phyloP scores from a whole-genome alignment of 53 echinoderm and acorn worm species.

The Arbacia lixula region DNA sequence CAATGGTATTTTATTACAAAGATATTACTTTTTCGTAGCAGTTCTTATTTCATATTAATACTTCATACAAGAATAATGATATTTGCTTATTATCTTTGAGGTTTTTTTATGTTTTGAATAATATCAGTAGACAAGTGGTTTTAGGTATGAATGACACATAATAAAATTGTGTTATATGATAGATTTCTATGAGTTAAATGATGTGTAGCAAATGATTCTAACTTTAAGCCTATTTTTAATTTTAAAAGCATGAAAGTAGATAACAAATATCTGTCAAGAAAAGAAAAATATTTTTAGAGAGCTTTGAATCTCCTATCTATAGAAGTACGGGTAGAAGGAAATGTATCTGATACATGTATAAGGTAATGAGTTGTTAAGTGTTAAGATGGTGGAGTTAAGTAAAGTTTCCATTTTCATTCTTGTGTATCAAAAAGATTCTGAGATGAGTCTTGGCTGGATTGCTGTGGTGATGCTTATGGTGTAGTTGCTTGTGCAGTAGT shows the following conservation, averaged over 20 bases:
- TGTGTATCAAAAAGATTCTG: constrained; percentile 30
- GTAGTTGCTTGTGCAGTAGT: constrained; percentile 40
- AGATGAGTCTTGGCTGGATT: constrained; percentile 34
- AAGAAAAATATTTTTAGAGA: constrained; percentile 13
- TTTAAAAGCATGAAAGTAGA: constrained; percentile 13
- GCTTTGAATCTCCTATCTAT: constrained; percentile 4
- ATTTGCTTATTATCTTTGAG: constrained; percentile 18
- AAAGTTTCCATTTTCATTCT: constrained; percentile 31
- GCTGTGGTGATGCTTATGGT: constrained; percentile 26
- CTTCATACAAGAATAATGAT: constrained; percentile 13
- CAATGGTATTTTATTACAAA: constrained; percentile 14
- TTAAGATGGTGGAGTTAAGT: constrained; percentile 1
- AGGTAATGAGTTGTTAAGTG: constrained; percentile 6
- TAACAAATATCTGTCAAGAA: constrained; percentile 19
- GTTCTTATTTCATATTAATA: neutral
- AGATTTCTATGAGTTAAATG: constrained; percentile 22
- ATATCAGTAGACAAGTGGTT: constrained; percentile 12
- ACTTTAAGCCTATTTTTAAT: neutral
- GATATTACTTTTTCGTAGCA: constrained; percentile 1
- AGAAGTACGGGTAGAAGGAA: neutral
- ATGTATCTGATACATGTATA: neutral
- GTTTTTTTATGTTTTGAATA: constrained; percentile 23
- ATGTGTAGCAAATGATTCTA: constrained; percentile 18
- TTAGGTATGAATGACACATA: constrained; percentile 17
- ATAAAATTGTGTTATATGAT: constrained; percentile 6